A percentile compares a stretch with the other conserved stretches of the same genome.
These are phyloP conservation scores for Metaphire vulgaris DNA, from an alignment of 1,140 invertebrate genomes.

Conservation along the genomic window DNA sequence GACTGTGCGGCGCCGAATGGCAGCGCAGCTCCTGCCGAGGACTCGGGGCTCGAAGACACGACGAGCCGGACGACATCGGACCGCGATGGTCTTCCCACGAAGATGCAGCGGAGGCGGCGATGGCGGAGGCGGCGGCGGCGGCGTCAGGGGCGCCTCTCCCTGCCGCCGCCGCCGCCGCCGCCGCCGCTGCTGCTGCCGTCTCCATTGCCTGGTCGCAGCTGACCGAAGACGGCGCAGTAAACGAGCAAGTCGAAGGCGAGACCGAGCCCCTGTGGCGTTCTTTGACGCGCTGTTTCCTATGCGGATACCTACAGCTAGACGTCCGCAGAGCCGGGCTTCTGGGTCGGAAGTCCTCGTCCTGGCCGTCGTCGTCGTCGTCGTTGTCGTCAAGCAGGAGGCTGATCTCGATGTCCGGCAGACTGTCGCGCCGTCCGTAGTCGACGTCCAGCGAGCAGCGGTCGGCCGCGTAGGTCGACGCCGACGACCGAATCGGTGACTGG, in stretches of 20 bases:
- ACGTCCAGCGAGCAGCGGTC: not conserved
- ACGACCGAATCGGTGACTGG: not conserved
- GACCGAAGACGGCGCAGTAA: not conserved
- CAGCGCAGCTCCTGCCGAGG: conserved; percentile 20
- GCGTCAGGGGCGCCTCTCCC: not conserved
- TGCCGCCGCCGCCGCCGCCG: not conserved
- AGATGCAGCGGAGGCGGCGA: not conserved
- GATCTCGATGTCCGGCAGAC: conserved; percentile 22
- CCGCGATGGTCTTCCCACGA: conserved; percentile 13
- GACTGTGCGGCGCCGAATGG: conserved; percentile 24
- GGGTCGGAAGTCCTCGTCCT: not conserved
- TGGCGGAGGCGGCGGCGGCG: not conserved
- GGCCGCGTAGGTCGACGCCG: not conserved
- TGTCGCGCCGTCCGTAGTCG: conserved; percentile 22
- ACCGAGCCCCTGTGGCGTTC: conserved; percentile 13
- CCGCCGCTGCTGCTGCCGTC: not conserved
- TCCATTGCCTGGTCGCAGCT: not conserved
- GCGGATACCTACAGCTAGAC: conserved; percentile 27
- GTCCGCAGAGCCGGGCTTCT: conserved; percentile 4
- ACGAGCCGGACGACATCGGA: conserved; percentile 9
- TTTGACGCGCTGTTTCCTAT: conserved; percentile 12
- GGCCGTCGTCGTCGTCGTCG: not conserved
- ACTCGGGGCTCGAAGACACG: conserved; percentile 15
- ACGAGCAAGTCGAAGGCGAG: not conserved
- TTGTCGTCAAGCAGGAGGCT: not conserved